phyloP scores from a whole-genome alignment of 2,113 vertebrate genomes.

The Tichodroma muraria region DNA sequence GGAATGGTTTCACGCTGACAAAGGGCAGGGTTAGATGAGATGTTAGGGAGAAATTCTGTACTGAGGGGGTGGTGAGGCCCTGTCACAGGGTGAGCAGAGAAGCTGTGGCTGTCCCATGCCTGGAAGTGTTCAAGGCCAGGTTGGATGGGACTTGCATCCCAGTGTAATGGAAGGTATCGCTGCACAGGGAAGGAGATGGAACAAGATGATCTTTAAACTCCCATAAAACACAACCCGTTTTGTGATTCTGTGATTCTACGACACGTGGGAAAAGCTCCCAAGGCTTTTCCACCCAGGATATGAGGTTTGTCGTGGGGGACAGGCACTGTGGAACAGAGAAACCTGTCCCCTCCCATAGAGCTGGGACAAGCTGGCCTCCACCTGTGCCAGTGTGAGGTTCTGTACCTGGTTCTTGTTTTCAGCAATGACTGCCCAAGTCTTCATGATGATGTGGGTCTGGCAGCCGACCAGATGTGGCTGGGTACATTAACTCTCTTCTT shows the following conservation, averaged over 20 bases:
- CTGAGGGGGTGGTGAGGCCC: neutral
- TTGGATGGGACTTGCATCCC: neutral
- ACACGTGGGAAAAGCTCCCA: accelerated
- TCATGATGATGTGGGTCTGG: no score
- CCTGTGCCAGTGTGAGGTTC: neutral
- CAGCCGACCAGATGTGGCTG: neutral
- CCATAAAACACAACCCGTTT: neutral
- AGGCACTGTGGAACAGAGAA: neutral
- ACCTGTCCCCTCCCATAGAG: neutral
- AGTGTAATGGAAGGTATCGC: neutral
- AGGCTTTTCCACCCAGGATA: neutral
- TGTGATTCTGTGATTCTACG: neutral
- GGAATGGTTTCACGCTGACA: neutral
- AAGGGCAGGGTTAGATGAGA: neutral
- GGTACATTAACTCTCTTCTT: neutral
- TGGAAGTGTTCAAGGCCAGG: neutral
- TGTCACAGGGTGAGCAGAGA: neutral
- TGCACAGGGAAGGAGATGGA: neutral
- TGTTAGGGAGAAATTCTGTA: neutral
- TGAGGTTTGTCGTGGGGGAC: neutral
- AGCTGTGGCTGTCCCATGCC: neutral
- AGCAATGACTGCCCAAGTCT: conserved; percentile 1
- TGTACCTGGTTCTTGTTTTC: neutral
- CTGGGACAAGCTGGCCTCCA: neutral
- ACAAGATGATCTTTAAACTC: neutral